Conservation (phyloP, 2,888 invertebrate genomes). For the Trichopoda pennipes region DNA sequence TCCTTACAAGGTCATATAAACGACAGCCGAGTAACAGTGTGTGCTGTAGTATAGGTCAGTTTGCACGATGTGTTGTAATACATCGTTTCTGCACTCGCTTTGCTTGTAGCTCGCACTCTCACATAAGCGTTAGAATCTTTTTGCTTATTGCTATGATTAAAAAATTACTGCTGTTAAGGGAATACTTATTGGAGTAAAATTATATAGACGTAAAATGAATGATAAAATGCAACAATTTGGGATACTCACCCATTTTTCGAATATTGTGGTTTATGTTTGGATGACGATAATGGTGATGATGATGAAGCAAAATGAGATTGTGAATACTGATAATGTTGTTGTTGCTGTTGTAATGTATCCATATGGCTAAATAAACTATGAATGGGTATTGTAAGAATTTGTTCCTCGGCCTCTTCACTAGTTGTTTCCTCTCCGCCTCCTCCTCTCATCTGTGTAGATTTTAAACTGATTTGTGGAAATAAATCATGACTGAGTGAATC, state of each 20-base stretch:
- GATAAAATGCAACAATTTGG: not conserved
- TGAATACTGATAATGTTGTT: slow-evolving; percentile 53
- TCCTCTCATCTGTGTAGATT: slow-evolving; percentile 47
- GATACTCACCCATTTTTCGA: slow-evolving; percentile 54
- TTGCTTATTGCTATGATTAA: not conserved
- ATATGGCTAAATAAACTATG: slow-evolving; percentile 73
- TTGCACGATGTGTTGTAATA: too few relatives aligned
- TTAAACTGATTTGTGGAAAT: slow-evolving; percentile 69
- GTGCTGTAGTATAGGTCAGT: too few relatives aligned
- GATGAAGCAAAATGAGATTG: slow-evolving; percentile 40
- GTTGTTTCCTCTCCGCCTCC: slow-evolving; percentile 1
- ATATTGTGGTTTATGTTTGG: slow-evolving; percentile 53
- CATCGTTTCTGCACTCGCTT: too few relatives aligned
- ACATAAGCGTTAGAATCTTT: too few relatives aligned
- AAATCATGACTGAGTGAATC: slow-evolving; percentile 72
- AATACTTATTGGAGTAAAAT: not conserved
- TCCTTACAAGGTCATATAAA: too few relatives aligned
- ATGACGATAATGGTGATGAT: slow-evolving; percentile 34
- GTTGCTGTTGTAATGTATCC: slow-evolving; percentile 70
- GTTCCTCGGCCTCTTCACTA: slow-evolving; percentile 64
- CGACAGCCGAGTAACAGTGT: too few relatives aligned
- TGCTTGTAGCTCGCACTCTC: too few relatives aligned
- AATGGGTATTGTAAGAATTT: slow-evolving; percentile 76
- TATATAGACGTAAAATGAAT: not conserved
- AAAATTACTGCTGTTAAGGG: not conserved